These are phyloP conservation scores for Babyrousa celebensis DNA, from an alignment of 2,797 vertebrate species.

Conservation along the genomic window DNA sequence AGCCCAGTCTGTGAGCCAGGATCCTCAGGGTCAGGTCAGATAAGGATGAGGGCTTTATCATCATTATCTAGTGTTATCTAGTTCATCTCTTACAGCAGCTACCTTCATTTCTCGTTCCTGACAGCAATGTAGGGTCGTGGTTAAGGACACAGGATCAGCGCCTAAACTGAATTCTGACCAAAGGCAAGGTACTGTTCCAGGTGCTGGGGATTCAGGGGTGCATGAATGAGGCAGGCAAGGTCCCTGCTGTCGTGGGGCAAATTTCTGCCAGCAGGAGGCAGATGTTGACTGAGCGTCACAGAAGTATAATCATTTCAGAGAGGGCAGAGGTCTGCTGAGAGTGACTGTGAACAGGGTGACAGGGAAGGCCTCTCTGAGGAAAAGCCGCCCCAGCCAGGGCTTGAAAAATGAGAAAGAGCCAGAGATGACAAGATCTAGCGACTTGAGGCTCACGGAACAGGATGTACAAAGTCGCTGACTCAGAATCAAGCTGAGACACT, in stretches of 20 bases:
- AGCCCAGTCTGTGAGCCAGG: background rate
- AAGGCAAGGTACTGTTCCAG: background rate
- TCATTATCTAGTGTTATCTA: background rate
- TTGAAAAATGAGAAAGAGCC: background rate
- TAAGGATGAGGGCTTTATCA: no score
- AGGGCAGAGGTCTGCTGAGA: background rate
- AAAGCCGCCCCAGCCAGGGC: background rate
- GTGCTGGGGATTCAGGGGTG: background rate
- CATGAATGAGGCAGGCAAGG: background rate
- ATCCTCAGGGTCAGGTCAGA: background rate
- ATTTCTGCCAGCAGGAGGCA: background rate
- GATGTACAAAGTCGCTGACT: background rate
- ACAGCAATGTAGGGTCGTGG: background rate
- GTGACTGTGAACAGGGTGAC: background rate
- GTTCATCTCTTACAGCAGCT: background rate
- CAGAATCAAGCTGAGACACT: background rate
- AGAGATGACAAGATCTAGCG: background rate
- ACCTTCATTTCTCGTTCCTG: background rate
- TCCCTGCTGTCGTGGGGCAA: background rate
- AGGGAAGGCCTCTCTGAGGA: background rate
- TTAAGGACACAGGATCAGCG: background rate
- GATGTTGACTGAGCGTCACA: background rate
- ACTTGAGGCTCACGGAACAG: background rate
- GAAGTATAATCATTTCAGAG: background rate
- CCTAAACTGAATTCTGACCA: background rate